Evolutionary conservation across 2,888 invertebrate species (phyloP), one percentile per base, ranked within the genome.

Genomic region (Sinodicranocentrus sp.): DNA sequence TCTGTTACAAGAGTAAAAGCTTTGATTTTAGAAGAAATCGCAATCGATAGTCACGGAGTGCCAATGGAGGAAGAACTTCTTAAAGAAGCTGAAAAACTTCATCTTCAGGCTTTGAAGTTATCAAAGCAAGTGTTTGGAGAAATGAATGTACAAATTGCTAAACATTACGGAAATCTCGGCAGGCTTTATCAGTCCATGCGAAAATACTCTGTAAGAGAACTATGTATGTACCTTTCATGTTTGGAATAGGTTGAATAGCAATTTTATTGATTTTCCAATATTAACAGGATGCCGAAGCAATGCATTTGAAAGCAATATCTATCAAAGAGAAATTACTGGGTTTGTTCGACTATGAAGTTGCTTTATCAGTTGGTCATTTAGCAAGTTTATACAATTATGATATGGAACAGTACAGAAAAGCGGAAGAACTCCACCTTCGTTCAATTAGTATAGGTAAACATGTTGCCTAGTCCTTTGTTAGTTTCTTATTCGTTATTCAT

Each of bases 371-470:
- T 89, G 97, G 98, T 0, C 98, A 98, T 91, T 93, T 98, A 88
- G 98, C 98, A 33, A 97, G 97, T 48, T 93, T 98, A 43, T 98
- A 98, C 91, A 98, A 97, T 92, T 98, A 97, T 91, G 97, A 98
- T 91, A 97, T 98, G 96, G 93, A 94, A 90, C 94, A 95, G 90
- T 96, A 95, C 91, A 92, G 93, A 86, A 95, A 96, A 89, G 98
- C 98, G 0, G 97, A 97, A 91, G 92, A 94, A 89, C 93, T 98
- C 0, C 98, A 98, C 90, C 92, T 95, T 88, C 93, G 97, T 87
- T 97, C 97, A 87, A 97, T 98, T 89, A 93, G 94, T 83, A 97
- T 98, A 90, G 97, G 97, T 95, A 90, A 93, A 94, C 6, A 43
- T 23, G n/a, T n/a, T n/a, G n/a, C n/a, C n/a, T n/a, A n/a, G n/a